Evolutionary conservation across 2,888 invertebrate species (phyloP).

Genomic region (Hemaris fuciformis): DNA sequence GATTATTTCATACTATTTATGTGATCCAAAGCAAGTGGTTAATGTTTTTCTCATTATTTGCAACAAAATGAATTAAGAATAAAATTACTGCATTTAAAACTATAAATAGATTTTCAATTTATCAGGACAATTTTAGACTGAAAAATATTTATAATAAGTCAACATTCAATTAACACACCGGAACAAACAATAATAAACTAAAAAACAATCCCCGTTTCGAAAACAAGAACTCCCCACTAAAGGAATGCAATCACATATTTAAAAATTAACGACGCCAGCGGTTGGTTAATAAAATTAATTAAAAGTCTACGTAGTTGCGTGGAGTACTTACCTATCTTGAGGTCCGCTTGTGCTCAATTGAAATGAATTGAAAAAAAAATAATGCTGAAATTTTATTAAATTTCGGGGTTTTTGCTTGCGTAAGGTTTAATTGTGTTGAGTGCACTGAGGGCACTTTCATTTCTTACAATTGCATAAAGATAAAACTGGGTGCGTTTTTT

Average conservation of each 20-base stretch:
- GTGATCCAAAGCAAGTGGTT: too few relatives aligned
- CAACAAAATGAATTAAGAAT: too few relatives aligned
- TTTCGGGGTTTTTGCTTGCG: conserved; percentile 9
- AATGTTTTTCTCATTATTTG: too few relatives aligned
- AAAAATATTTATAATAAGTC: too few relatives aligned
- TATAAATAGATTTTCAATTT: too few relatives aligned
- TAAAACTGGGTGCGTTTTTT: neutral
- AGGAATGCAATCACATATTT: neutral
- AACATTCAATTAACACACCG: neutral
- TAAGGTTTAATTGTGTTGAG: neutral
- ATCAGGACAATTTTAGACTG: too few relatives aligned
- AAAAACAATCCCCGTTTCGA: neutral
- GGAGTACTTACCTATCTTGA: conserved; percentile 5
- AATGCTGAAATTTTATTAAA: conserved; percentile 23
- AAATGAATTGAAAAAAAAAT: conserved; percentile 4
- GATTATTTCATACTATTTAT: too few relatives aligned
- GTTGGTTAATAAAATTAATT: conserved; percentile 2
- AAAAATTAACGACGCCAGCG: neutral
- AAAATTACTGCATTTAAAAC: too few relatives aligned
- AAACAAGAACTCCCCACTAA: neutral
- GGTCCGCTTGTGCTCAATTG: neutral
- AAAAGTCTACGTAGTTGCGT: conserved; percentile 3
- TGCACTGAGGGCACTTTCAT: neutral
- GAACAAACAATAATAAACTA: neutral
- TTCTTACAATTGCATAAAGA: neutral